Base-by-base conservation (phyloP, 2,888 invertebrate species). In the Alloscopus bannaensis region DNA sequence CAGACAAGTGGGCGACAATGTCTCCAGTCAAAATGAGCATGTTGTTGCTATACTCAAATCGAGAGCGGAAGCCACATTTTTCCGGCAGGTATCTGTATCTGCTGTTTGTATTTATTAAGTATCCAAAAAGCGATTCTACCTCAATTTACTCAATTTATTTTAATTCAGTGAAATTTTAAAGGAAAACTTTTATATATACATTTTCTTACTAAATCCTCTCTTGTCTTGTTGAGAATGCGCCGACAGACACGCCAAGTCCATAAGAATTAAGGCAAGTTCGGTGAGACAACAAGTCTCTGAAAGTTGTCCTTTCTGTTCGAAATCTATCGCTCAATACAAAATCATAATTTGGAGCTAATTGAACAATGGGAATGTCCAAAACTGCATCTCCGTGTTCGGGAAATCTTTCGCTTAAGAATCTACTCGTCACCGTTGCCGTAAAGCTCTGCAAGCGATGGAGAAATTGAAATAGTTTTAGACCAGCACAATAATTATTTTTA, bases 271-370 rank as follows among this genome's bases (percentile, higher is more conserved):
- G 22, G 50, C 50, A 50, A 18, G 22, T 50, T 16, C 73, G 77
- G 47, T 82, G 82, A 1, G 80, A 40, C 3, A 82, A 50, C n/a
- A 82, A 45, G 31, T 82, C 82, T 4, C 82, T 57, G 40, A 82
- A 82, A 20, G 59, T 60, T 52, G 60, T 31, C 3, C 40, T n/a
- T 73, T 82, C 73, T 3, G 65, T 62, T 3, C 82, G 77, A 40
- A 42, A 77, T 29, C 75, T 75, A 28, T 75, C 75, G 45, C 36
- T 66, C n/a, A 75, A 24, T 6, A 31, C 22, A 16, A 75, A 24
- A 26, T 75, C 45, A 24, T 59, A 75, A 11, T 22, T n/a, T n/a
- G 75, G 75, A 42, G 59, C 59, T 11, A 75, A 29, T 45, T 47
- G 22, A 8, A 31, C 26, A 24, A 76, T 76, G 3, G 76, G 76